A percentile compares a stretch with the other conserved stretches of the same genome.
These are phyloP conservation scores for Xenopus petersii DNA, from an alignment of 2,797 vertebrate genomes.

Conservation along the genomic window DNA sequence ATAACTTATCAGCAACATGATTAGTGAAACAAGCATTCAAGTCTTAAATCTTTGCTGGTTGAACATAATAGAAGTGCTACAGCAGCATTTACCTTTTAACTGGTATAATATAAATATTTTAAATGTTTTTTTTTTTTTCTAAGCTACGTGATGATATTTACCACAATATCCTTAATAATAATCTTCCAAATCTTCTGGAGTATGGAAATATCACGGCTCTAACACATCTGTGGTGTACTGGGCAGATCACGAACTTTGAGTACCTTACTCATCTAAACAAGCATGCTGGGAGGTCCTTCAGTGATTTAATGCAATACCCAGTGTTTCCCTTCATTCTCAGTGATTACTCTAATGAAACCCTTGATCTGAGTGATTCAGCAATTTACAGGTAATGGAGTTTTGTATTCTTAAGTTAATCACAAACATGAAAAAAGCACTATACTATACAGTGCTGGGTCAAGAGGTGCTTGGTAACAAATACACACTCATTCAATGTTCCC, in stretches of 20 bases:
- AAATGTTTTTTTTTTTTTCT: slow-evolving; percentile 27
- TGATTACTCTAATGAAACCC: slow-evolving; percentile 86
- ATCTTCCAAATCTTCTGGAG: slow-evolving; percentile 93
- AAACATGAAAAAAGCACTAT: no score
- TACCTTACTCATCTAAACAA: slow-evolving; percentile 98
- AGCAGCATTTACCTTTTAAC: no score
- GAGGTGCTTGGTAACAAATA: no score
- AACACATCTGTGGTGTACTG: slow-evolving; percentile 93
- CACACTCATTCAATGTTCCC: no score
- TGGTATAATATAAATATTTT: no score
- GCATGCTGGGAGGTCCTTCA: slow-evolving; percentile 97
- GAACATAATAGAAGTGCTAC: no score
- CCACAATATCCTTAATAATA: slow-evolving; percentile 92
- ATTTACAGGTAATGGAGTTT: slow-evolving; percentile 80
- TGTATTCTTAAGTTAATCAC: no score
- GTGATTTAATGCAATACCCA: slow-evolving; percentile 98
- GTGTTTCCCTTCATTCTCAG: slow-evolving; percentile 96
- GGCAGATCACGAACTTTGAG: slow-evolving; percentile 97
- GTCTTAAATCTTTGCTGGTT: no score
- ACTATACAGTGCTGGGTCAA: no score
- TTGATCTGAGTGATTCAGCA: slow-evolving; percentile 81
- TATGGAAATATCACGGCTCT: slow-evolving; percentile 95
- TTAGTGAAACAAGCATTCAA: no score
- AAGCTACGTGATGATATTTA: slow-evolving; percentile 94
- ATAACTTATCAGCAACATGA: no score